Conservation (phyloP, 2,113 vertebrate species). For the Sylvia atricapilla region DNA sequence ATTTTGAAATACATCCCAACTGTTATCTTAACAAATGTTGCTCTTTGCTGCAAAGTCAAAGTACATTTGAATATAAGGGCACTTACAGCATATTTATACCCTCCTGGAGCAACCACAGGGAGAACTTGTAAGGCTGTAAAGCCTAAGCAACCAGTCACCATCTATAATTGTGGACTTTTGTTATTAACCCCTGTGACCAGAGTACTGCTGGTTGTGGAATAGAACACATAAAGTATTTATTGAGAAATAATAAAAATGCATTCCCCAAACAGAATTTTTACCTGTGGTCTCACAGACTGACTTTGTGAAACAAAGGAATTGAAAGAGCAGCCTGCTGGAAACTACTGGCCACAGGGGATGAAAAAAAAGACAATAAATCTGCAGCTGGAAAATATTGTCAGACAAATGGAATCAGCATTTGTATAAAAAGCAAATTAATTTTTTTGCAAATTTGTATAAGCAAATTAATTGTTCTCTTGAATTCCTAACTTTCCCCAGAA, state of each 20-base stretch:
- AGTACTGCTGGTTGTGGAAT: neutral
- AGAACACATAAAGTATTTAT: neutral
- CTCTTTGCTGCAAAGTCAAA: neutral
- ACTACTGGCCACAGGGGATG: neutral
- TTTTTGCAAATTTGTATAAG: too few species aligned
- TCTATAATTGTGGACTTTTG: neutral
- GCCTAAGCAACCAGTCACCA: neutral
- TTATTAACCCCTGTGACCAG: slow-evolving; percentile 37
- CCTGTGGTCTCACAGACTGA: neutral
- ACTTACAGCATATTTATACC: neutral
- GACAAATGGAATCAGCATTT: neutral
- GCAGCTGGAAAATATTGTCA: neutral
- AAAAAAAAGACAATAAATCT: neutral
- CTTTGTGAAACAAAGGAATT: neutral
- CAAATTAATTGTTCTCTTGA: neutral
- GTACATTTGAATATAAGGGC: neutral
- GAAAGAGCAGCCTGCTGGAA: neutral
- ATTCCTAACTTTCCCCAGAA: neutral
- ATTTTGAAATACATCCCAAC: neutral
- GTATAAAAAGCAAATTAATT: neutral
- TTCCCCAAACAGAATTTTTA: neutral
- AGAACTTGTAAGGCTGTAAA: neutral
- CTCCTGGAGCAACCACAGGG: neutral
- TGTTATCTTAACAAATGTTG: slow-evolving; percentile 4
- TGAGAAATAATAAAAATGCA: slow-evolving; percentile 12